These are phyloP conservation scores for Chaenodraco wilsoni DNA, from an alignment of 2,797 vertebrate species.

Conservation along the genomic window DNA sequence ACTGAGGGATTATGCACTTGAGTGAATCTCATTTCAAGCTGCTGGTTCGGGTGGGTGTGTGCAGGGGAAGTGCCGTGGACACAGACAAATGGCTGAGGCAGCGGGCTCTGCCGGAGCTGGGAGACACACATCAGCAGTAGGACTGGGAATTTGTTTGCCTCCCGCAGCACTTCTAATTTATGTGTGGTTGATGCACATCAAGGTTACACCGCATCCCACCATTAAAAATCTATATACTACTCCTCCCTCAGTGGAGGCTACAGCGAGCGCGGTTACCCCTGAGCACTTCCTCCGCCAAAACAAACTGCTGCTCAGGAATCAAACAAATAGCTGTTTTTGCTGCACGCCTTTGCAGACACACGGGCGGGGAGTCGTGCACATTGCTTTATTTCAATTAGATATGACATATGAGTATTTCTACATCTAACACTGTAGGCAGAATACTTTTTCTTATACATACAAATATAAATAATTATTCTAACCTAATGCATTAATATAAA, in stretches of 20 bases:
- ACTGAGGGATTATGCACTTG: slow-evolving; percentile 81
- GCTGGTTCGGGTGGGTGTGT: slow-evolving; percentile 65
- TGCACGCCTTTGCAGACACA: slow-evolving; percentile 15
- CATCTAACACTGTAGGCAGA: neutral
- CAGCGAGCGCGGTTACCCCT: slow-evolving; percentile 40
- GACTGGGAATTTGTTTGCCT: slow-evolving; percentile 57
- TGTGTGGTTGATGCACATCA: slow-evolving; percentile 59
- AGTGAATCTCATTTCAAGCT: slow-evolving; percentile 84
- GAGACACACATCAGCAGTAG: slow-evolving; percentile 51
- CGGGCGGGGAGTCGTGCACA: slow-evolving; percentile 10
- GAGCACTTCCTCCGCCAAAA: slow-evolving; percentile 53
- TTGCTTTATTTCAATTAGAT: neutral
- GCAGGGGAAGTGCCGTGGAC: slow-evolving; percentile 56
- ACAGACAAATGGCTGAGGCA: slow-evolving; percentile 74
- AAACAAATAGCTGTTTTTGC: slow-evolving; percentile 54
- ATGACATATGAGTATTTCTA: slow-evolving; percentile 5
- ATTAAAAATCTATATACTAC: slow-evolving; percentile 58
- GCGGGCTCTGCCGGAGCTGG: slow-evolving; percentile 47
- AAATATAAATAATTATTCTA: neutral
- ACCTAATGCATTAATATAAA: slow-evolving; percentile 4
- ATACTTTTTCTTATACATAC: neutral
- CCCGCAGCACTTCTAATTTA: slow-evolving; percentile 60
- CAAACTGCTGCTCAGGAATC: slow-evolving; percentile 58
- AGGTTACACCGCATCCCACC: slow-evolving; percentile 50
- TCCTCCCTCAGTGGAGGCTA: slow-evolving; percentile 34